Base-by-base conservation (phyloP, 2,113 vertebrate genomes). In the Spea bombifrons region DNA sequence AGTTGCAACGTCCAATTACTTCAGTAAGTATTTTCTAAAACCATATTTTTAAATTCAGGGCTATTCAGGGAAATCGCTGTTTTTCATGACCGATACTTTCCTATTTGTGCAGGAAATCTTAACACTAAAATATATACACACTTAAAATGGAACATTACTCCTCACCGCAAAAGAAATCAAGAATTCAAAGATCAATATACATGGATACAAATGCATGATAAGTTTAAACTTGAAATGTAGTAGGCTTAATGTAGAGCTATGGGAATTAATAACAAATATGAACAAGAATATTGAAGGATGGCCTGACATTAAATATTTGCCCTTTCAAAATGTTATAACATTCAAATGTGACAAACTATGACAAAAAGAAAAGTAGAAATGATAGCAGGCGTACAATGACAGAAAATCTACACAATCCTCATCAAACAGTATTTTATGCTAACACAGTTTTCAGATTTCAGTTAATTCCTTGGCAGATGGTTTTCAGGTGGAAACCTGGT, bases 401-500 rank as follows among this genome's bases (percentile, higher is more conserved):
- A 47, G 44, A 72, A 63, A 53, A 13, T 43, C 3, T 53, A 65
- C 16, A 66, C 50, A 66, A 50, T 65, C 53, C 64, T 65, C 52
- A 66, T 30, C 30, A 52, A 61, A 53, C 66, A 30, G 30, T 30
- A 30, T 30, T 30, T 30, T 30, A 30, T 30, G 1, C 30, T 30
- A 30, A 30, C 30, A 30, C 30, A 30, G 30, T 30, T 64, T 63
- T 74, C 57, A 74, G 13, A 75, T 66, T 52, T 66, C 52, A 75
- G 52, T 10, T 75, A 30, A 30, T 30, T 30, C 30, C 30, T 30
- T 30, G 30, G 30, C 30, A 30, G 64, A 75, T 75, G 63, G 74
- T 49, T 75, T 75, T 75, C 49, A 66, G 74, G 13, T 75, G 74
- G 13, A 67, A 46, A 49, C 52, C 9, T 17, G 12, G 66, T 15